A percentile compares a stretch with the other conserved stretches of the same genome.
Evolutionary conservation across 1,140 invertebrate genomes (phyloP).

Genomic region (Drosophila tani): DNA sequence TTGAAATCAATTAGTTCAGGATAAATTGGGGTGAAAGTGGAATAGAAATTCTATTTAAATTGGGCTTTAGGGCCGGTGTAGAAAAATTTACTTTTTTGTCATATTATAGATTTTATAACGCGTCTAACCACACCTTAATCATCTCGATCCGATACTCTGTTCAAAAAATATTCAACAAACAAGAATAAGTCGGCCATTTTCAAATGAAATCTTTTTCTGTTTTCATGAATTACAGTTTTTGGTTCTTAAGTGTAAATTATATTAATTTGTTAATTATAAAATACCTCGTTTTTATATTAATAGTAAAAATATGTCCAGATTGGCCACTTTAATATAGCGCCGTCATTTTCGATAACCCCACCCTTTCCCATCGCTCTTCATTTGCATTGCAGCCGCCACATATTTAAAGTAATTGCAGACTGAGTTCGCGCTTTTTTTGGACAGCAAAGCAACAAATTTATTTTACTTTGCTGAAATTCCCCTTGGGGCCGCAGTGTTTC

Average conservation of each 20-base stretch:
- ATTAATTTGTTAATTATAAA: neutral
- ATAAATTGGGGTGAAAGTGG: no score
- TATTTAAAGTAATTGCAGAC: constrained; percentile 69
- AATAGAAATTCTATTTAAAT: no score
- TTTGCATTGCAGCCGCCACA: constrained; percentile 56
- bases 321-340: constrained; percentile 10
- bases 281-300: neutral
- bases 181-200: no score
- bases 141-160: no score
- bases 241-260: neutral
- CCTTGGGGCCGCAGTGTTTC: constrained; percentile 45
- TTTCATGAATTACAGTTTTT: no score
- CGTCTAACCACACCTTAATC: no score
- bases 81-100: no score
- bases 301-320: neutral
- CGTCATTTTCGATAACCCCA: neutral
- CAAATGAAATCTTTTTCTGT: no score
- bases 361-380: constrained; percentile 28
- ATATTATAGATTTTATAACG: no score
- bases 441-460: constrained; percentile 69
- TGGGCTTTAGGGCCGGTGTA: no score
- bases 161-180: no score
- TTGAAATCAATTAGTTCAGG: no score
- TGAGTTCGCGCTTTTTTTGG: constrained; percentile 42
- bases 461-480: constrained; percentile 78